These are phyloP conservation scores for Phaenicophaeus curvirostris DNA, from an alignment of 2,797 vertebrate species.

Conservation along the genomic window DNA sequence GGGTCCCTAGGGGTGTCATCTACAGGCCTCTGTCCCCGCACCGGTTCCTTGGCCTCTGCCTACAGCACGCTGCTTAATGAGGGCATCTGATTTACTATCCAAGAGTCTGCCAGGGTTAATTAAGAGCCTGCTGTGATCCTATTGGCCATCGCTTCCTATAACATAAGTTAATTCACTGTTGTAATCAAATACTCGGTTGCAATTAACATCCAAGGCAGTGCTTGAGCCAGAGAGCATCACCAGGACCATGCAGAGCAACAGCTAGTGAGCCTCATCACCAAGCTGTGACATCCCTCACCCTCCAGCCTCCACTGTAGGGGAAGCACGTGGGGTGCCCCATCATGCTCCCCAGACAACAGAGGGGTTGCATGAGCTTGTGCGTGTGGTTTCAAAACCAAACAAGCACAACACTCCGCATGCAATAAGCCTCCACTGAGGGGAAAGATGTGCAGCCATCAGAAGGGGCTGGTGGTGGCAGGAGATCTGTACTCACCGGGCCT, in stretches of 20 bases:
- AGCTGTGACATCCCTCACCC: background rate
- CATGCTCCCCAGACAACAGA: accelerated
- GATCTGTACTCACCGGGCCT: slow-evolving; percentile 81
- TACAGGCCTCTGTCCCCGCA: background rate
- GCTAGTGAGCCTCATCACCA: accelerated
- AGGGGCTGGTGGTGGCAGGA: accelerated
- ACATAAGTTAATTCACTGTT: background rate
- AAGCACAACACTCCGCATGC: accelerated
- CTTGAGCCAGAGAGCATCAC: background rate
- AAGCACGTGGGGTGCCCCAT: accelerated
- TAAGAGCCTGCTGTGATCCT: background rate
- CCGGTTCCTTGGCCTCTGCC: background rate
- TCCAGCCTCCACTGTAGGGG: accelerated
- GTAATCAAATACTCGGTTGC: background rate
- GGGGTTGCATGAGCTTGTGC: accelerated
- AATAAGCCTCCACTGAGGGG: background rate
- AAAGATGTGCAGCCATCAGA: accelerated
- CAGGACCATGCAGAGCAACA: accelerated
- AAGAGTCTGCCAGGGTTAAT: background rate
- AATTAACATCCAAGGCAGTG: background rate
- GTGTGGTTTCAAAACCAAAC: background rate
- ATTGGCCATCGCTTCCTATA: background rate
- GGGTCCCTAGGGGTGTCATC: background rate
- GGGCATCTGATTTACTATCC: background rate
- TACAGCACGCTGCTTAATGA: background rate